Percentiles rank a stretch among this genome's conserved stretches.
Conservation (phyloP, 2,113 vertebrate genomes). For the Tenebrosternarchus preto region DNA sequence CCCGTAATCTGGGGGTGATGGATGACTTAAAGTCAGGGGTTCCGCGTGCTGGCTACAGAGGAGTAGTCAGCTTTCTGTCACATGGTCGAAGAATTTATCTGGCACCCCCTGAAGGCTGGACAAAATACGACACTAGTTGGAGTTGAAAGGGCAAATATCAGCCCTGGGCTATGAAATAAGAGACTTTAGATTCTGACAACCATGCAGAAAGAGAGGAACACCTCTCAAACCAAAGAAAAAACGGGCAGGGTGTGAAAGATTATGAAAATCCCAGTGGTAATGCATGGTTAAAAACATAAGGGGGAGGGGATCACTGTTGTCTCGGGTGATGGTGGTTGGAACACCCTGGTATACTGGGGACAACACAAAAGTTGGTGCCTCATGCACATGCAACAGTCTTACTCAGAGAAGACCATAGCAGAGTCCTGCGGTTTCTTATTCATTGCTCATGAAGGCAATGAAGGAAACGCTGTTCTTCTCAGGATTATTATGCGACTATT, state of each 20-base stretch:
- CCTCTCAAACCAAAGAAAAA: constrained; percentile 76
- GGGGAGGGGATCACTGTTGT: constrained; percentile 1
- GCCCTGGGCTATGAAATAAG: neutral
- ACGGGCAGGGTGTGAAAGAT: constrained; percentile 31
- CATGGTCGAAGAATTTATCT: constrained; percentile 85
- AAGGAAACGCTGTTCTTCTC: neutral
- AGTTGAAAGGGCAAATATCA: constrained; percentile 69
- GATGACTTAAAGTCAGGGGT: constrained; percentile 95
- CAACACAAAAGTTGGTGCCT: constrained; percentile 16
- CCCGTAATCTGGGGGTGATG: constrained; percentile 89
- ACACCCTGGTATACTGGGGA: constrained; percentile 19
- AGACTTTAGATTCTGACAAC: constrained; percentile 30
- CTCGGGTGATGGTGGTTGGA: constrained; percentile 5
- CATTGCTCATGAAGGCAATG: too few species aligned
- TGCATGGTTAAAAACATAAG: constrained; percentile 15
- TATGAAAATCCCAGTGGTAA: neutral
- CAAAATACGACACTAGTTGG: constrained; percentile 87
- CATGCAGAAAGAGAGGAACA: constrained; percentile 48
- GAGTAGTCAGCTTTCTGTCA: constrained; percentile 86
- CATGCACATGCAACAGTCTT: constrained; percentile 12
- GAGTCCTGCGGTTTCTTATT: constrained; percentile 1
- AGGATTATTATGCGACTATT: neutral
- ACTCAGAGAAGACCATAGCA: constrained; percentile 19
- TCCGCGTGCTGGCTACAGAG: constrained; percentile 89
- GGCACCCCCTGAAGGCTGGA: constrained; percentile 86